Base-by-base conservation (phyloP, 2,113 vertebrate species). In the Phyllostomus hastatus region DNA sequence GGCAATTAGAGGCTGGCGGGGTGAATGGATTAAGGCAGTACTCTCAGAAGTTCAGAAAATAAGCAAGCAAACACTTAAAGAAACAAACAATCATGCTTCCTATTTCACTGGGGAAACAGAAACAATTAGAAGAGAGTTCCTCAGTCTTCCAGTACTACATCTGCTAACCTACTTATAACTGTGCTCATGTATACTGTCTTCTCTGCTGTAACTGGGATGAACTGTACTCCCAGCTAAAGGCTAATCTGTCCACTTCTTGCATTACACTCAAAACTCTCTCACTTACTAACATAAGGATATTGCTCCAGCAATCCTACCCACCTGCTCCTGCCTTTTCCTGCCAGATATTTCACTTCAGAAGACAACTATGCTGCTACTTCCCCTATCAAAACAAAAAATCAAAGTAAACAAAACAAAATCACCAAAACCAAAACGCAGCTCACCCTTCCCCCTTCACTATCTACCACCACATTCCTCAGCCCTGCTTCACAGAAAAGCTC, bases 21-120 rank as follows among this genome's bases (percentile, higher is more conserved):
- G 26, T 83, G 52, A 66, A 89, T 79, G 41, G 35, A 82, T 95
- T 88, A 76, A 84, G 38, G 50, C 24, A 91, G 57, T 48, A 46
- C 16, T 1, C 10, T 91, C 4, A 0, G 20, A 81, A 85, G 52
- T 96, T 95, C 41, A 83, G 54, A 92, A 92, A 69, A 75, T 38
- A 90, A 95, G 64, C 59, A 95, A 85, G 64, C 8, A 95, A 86
- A 82, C 26, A 46, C 46, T 72, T 85, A 95, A 61, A 78, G 31
- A 96, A 95, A 66, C 54, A 95, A 80, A 75, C 33, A 96, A 59
- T 70, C 14, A 9, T 67, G 14, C 38, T 93, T 90, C 10, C 10
- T 54, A 85, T 66, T 95, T 86, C 8, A 93, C 11, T 91, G 38
- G 57, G 41, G 35, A 90, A 43, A 35, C 19, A 43, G 59, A 85